A percentile compares a stretch with the other conserved stretches of the same genome.
Conservation (phyloP, 2,888 invertebrate species). For the Drosophila prolongata region DNA sequence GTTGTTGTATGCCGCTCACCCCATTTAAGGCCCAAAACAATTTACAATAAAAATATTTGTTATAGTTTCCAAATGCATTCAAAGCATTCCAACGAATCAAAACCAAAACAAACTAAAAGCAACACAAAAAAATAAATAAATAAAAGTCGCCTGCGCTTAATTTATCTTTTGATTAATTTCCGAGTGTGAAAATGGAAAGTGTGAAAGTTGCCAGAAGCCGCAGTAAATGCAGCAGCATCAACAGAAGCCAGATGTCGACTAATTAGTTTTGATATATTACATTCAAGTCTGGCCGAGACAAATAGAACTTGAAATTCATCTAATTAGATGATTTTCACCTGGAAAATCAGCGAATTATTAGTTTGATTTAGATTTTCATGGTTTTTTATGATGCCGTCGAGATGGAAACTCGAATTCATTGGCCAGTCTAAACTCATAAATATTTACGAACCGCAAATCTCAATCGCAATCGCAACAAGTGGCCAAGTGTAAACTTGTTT, state of each 20-base stretch:
- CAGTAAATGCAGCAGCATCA: constrained; percentile 13
- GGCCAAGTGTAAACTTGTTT: constrained; percentile 62
- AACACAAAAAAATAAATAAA: constrained; percentile 3
- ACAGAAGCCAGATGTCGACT: constrained; percentile 48
- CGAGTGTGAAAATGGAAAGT: constrained; percentile 73
- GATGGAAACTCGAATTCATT: constrained; percentile 22
- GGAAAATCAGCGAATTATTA: constrained; percentile 69
- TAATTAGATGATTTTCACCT: constrained; percentile 66
- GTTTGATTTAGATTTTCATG: constrained; percentile 59
- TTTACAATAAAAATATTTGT: constrained; percentile 52
- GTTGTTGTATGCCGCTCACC: constrained; percentile 22
- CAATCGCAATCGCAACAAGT: constrained; percentile 54
- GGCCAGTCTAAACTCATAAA: constrained; percentile 55
- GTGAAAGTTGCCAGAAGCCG: constrained; percentile 64
- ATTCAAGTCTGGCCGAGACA: constrained; percentile 46
- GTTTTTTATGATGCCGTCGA: constrained; percentile 37
- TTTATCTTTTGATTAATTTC: constrained; percentile 64
- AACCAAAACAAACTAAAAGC: constrained; percentile 23
- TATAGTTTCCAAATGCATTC: constrained; percentile 55
- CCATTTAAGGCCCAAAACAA: constrained; percentile 46
- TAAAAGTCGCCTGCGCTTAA: constrained; percentile 40
- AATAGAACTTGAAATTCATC: constrained; percentile 65
- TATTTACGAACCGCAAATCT: constrained; percentile 63
- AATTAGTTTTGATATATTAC: constrained; percentile 70
- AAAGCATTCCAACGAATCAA: constrained; percentile 32